Evolutionary conservation across 2,888 invertebrate species (phyloP), one percentile per base, ranked within the genome.

Genomic region (Eristalinus aeneus): DNA sequence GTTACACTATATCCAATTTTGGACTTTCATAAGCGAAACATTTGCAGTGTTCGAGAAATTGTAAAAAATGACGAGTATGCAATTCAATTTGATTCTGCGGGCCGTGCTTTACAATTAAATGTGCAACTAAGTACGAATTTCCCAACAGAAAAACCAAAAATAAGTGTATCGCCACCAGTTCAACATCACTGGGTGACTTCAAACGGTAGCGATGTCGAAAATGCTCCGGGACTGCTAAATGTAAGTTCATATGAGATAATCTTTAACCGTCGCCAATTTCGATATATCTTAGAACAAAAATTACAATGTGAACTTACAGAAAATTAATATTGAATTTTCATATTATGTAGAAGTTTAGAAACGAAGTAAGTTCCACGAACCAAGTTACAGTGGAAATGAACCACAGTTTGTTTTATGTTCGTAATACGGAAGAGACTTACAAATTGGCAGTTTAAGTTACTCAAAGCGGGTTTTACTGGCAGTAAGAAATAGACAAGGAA

Each of bases 171-270:
- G 76, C 97, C 97, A 0, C 91, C 93, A 0, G 93, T 96, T 77
- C 92, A 93, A 10, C 97, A 97, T 92, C 94, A 95, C 0, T 97
- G 96, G 96, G 94, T 96, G 0, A 94, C 94, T 56, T 92, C 93
- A 9, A 94, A 95, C 83, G 94, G 94, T 0, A 96, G 96, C 74
- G 95, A 96, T 93, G 94, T 97, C 34, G 93, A 94, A 16, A 94
- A 94, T 23, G 96, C 96, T 20, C 97, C 97, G 0, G 97, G 97
- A 3, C 91, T 97, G 46, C 89, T 96, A 54, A 96, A 96, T 92
- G 95, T 95, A 93, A 92, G 92, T 81, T 68, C 22, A 10, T 56
- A 56, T 11, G 12, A 56, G 39, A 64, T 58, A 64, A 72, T 39
- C 69, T 77, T 77, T 56, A 10, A 11, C 22, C 22, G 31, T 12